These are phyloP conservation scores for Marcusenius ussheri DNA, from an alignment of 2,113 vertebrate genomes.

Conservation along the genomic window DNA sequence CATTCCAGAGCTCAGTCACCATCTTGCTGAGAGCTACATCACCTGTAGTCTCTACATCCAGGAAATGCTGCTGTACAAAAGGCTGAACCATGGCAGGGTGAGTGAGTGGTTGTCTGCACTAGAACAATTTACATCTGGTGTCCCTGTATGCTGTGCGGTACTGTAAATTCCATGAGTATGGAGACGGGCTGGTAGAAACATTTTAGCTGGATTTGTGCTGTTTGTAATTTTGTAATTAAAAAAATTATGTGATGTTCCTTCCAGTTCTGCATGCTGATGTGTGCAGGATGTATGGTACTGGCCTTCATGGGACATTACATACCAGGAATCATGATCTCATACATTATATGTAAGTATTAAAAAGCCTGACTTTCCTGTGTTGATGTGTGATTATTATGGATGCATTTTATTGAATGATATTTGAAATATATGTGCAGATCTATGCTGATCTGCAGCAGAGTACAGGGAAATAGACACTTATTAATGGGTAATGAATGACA, in stretches of 20 bases:
- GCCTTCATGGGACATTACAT: constrained; percentile 88
- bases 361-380: not conserved
- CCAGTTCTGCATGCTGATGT: constrained; percentile 88
- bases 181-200: not conserved
- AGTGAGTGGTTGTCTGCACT: constrained; percentile 47
- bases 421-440: not conserved
- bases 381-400: not conserved
- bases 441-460: not conserved
- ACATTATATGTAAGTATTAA: constrained; percentile 84
- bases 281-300: constrained; percentile 76
- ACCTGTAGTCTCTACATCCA: constrained; percentile 84
- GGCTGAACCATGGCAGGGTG: constrained; percentile 90
- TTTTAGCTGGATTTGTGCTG: not conserved
- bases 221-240: not conserved
- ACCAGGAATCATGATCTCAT: constrained; percentile 98
- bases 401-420: not conserved
- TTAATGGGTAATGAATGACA: not conserved
- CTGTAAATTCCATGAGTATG: not conserved
- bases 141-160: too few species aligned
- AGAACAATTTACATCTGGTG: too few species aligned
- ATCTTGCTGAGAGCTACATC: constrained; percentile 91
- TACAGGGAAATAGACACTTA: not conserved
- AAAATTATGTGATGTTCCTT: not conserved
- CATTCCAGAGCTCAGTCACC: constrained; percentile 86
- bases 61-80: constrained; percentile 91